These are phyloP conservation scores for Sitobion miscanthi DNA, from an alignment of 1,140 invertebrate species.

Conservation along the genomic window DNA sequence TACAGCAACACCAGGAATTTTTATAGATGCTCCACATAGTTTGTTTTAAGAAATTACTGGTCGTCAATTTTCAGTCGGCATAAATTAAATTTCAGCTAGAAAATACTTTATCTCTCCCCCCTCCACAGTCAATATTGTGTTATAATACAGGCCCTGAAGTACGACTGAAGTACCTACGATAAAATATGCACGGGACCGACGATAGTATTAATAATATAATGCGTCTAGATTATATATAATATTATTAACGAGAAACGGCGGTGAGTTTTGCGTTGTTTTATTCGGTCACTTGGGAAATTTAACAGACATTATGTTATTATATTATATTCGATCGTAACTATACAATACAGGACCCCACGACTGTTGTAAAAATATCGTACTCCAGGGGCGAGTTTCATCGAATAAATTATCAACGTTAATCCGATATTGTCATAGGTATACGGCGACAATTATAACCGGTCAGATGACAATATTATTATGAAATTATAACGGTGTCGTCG, in stretches of 20 bases:
- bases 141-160: too few species aligned
- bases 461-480: too few species aligned
- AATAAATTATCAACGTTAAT: not conserved
- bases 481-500: too few species aligned
- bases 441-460: not conserved
- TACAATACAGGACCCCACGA: not conserved
- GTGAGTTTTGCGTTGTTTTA: not conserved
- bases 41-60: too few species aligned
- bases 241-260: not conserved
- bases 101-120: too few species aligned
- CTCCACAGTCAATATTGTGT: too few species aligned
- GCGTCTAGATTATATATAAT: not conserved
- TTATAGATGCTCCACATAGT: too few species aligned
- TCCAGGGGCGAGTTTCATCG: not conserved
- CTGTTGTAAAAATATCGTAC: not conserved
- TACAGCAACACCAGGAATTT: too few species aligned
- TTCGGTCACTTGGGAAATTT: conserved; percentile 1
- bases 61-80: too few species aligned
- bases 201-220: not conserved
- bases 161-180: not conserved
- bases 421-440: not conserved
- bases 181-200: not conserved
- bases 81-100: too few species aligned
- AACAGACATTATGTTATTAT: not conserved
- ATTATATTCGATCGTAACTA: not conserved